Evolutionary conservation across 2,113 vertebrate genomes (phyloP).

Genomic region (Xiphias gladius): DNA sequence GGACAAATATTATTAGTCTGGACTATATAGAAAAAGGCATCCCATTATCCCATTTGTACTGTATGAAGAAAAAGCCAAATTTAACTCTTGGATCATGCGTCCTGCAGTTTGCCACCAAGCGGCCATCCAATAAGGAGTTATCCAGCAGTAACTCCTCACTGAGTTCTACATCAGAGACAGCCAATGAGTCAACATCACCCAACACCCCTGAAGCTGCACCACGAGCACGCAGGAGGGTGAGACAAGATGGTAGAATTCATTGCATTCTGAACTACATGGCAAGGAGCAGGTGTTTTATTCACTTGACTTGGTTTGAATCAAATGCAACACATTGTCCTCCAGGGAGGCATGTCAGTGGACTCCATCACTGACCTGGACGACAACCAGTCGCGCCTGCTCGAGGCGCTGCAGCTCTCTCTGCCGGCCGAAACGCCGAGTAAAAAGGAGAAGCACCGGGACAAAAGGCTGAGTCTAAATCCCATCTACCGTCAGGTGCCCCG

Average conservation of each 20-base stretch:
- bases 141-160: slow-evolving; percentile 99
- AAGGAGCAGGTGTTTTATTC: neutral
- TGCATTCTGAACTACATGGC: neutral
- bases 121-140: slow-evolving; percentile 94
- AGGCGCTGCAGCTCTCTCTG: slow-evolving; percentile 97
- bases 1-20: neutral
- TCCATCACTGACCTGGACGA: slow-evolving; percentile 98
- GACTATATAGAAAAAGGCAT: no score
- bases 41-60: neutral
- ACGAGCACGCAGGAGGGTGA: slow-evolving; percentile 90
- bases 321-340: slow-evolving; percentile 1
- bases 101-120: slow-evolving; percentile 91
- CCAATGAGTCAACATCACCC: slow-evolving; percentile 93
- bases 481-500: slow-evolving; percentile 98
- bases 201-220: slow-evolving; percentile 94
- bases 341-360: slow-evolving; percentile 99
- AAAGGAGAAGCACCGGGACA: slow-evolving; percentile 96
- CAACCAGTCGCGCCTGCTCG: slow-evolving; percentile 94
- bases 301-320: neutral
- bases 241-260: slow-evolving; percentile 50
- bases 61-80: neutral
- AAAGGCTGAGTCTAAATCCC: slow-evolving; percentile 96
- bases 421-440: slow-evolving; percentile 92
- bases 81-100: neutral
- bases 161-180: slow-evolving; percentile 97